Evolutionary conservation across 2,797 vertebrate genomes (phyloP).

Genomic region (Mormyrops attenuatus): DNA sequence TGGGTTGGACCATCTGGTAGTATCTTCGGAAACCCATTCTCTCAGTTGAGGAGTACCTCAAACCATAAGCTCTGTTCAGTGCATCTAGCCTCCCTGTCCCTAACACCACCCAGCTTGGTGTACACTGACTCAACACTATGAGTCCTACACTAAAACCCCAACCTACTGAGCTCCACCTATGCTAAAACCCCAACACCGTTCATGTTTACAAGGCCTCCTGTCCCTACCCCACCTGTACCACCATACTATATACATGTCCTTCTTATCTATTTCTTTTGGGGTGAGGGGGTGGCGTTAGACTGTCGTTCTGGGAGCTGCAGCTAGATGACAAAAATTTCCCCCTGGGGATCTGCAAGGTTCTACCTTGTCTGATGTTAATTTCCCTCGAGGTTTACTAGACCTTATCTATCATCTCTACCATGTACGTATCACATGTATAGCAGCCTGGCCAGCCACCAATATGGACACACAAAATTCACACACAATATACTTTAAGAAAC

Average conservation of each 20-base stretch:
- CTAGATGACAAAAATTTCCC: background rate
- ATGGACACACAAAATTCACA: background rate
- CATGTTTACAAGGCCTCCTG: background rate
- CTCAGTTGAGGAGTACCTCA: background rate
- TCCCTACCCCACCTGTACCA: background rate
- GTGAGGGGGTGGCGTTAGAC: background rate
- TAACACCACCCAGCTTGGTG: background rate
- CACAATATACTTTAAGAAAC: slow-evolving; percentile 1
- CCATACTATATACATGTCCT: background rate
- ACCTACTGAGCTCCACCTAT: background rate
- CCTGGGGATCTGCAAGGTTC: background rate
- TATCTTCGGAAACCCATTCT: background rate
- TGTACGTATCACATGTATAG: background rate
- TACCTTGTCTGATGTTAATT: background rate
- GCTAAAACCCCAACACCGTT: background rate
- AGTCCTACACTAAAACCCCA: background rate
- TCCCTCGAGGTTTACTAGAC: background rate
- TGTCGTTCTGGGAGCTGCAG: background rate
- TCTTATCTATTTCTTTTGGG: background rate
- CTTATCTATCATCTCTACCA: background rate
- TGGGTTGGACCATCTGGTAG: background rate
- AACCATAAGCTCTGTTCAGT: background rate
- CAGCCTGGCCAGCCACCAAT: background rate
- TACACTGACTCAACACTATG: background rate
- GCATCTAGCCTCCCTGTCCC: background rate